Percentiles rank a stretch among this genome's conserved stretches.
phyloP scores from a whole-genome alignment of 2,888 invertebrate genomes.

The Ectobius pallidus region DNA sequence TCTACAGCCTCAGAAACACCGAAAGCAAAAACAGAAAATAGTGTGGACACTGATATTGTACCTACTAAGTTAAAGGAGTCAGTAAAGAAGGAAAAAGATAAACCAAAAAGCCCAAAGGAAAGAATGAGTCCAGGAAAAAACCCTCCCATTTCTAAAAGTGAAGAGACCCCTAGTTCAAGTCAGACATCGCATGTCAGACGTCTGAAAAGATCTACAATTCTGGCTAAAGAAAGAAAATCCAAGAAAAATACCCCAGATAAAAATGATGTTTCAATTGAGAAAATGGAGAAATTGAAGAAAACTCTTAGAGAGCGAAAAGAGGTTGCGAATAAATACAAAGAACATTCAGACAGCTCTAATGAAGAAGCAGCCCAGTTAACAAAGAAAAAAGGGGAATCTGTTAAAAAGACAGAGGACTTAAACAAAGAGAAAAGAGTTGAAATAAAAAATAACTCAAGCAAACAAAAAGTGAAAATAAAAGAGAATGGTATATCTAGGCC shows the following conservation, averaged over 20 bases:
- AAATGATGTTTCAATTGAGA: neutral
- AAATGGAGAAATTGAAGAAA: neutral
- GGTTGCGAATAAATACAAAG: conserved; percentile 15
- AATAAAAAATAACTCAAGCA: neutral
- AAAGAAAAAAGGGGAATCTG: neutral
- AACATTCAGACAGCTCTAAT: conserved; percentile 15
- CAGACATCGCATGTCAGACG: too few species aligned
- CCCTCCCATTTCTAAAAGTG: too few species aligned
- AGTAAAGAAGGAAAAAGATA: conserved; percentile 48
- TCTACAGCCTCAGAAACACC: conserved; percentile 54
- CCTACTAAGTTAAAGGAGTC: neutral
- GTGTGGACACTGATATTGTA: conserved; percentile 35
- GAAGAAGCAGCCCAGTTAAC: conserved; percentile 7
- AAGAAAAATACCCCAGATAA: neutral
- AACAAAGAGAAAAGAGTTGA: neutral
- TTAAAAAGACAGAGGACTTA: neutral
- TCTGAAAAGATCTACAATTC: too few species aligned
- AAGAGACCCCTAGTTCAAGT: too few species aligned
- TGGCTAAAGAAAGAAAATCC: conserved; percentile 46
- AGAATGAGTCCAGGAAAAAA: too few species aligned
- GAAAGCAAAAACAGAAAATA: conserved; percentile 39
- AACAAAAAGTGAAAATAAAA: neutral
- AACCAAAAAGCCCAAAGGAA: too few species aligned
- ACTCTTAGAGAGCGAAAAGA: conserved; percentile 7
- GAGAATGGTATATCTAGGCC: too few species aligned